Evolutionary conservation across 2,888 invertebrate genomes (phyloP).

Genomic region (Caenorhabditis uteleia): DNA sequence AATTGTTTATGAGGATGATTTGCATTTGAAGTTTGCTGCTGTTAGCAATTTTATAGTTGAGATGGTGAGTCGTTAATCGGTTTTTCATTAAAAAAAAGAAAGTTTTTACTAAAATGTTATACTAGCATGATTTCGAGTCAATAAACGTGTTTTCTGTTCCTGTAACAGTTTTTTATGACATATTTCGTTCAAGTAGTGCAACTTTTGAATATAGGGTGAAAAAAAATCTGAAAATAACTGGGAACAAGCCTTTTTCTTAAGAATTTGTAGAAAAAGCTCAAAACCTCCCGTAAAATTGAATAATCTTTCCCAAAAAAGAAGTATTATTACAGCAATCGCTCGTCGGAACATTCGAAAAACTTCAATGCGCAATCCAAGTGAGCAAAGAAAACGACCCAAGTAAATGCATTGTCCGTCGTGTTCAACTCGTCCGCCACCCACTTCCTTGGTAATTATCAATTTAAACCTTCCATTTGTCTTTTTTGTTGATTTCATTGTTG

Average conservation of each 20-base stretch:
- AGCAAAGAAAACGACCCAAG: not conserved
- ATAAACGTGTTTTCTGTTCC: no score
- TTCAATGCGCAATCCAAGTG: slow-evolving; percentile 16
- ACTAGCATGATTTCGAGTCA: not conserved
- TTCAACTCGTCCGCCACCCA: slow-evolving; percentile 13
- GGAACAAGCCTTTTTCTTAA: no score
- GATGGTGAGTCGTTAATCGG: slow-evolving; percentile 20
- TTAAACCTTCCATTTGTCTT: not conserved
- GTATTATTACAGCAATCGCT: slow-evolving; percentile 29
- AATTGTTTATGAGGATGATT: slow-evolving; percentile 24
- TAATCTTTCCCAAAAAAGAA: not conserved
- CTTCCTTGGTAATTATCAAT: slow-evolving; percentile 22
- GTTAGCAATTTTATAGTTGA: slow-evolving; percentile 34
- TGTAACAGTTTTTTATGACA: no score
- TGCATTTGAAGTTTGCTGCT: slow-evolving; percentile 25
- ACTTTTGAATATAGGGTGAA: not conserved
- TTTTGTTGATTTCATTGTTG: slow-evolving; percentile 7
- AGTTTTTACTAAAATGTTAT: not conserved
- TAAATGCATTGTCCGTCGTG: slow-evolving; percentile 13
- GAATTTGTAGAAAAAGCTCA: no score
- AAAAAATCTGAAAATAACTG: no score
- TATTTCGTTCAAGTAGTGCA: not conserved
- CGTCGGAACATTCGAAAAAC: slow-evolving; percentile 23
- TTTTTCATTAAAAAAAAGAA: not conserved
- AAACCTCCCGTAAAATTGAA: no score